Evolutionary conservation across 2,797 vertebrate genomes (phyloP).

Genomic region (Hemitrygon akajei): DNA sequence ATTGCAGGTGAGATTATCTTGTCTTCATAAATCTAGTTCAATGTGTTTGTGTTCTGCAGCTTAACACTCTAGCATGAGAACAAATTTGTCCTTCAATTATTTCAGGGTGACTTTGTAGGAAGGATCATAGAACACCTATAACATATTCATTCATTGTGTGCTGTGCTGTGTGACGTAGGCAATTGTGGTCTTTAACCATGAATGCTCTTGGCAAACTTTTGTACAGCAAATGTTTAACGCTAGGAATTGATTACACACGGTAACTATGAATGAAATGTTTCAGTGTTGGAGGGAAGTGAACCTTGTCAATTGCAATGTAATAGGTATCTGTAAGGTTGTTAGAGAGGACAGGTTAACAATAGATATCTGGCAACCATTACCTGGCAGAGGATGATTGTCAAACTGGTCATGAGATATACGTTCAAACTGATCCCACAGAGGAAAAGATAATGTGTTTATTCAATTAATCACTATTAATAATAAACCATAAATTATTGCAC

Average conservation of each 20-base stretch:
- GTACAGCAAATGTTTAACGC: background rate
- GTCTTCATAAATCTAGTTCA: background rate
- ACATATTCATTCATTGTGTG: no score
- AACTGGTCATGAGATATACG: no score
- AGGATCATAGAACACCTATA: background rate
- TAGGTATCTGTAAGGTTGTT: background rate
- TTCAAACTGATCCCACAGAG: no score
- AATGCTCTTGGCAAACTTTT: no score
- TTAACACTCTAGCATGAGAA: background rate
- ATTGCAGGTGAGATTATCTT: background rate
- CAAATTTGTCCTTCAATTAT: background rate
- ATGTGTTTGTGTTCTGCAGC: background rate
- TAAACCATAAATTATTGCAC: no score
- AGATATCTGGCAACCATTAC: no score
- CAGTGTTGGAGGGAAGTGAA: background rate
- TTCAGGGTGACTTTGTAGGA: background rate
- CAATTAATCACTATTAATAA: no score
- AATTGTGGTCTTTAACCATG: no score
- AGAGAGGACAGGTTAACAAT: background rate
- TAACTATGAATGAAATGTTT: background rate
- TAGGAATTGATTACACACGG: background rate
- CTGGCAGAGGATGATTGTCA: no score
- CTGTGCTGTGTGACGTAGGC: no score
- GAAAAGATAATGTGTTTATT: no score
- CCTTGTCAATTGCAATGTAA: background rate